These are phyloP conservation scores for Eurypyga helias DNA, from an alignment of 2,113 vertebrate species.

Conservation along the genomic window DNA sequence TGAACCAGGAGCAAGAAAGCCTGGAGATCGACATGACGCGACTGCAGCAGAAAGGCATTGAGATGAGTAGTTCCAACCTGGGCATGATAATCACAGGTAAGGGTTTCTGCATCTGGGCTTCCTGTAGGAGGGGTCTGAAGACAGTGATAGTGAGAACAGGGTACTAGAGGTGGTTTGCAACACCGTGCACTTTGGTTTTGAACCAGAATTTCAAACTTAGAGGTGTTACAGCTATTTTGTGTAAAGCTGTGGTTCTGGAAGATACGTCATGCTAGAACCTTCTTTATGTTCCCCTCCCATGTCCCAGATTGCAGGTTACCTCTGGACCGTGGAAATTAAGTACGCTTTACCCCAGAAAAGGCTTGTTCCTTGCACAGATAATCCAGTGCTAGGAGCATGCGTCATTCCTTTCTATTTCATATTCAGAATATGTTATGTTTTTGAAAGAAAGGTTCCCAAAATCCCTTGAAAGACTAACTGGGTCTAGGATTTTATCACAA, in stretches of 20 bases:
- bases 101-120: background rate
- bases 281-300: background rate
- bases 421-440: background rate
- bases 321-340: background rate
- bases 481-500: background rate
- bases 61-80: constrained; percentile 88
- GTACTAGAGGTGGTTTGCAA: background rate
- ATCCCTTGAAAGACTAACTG: background rate
- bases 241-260: background rate
- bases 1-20: constrained; percentile 91
- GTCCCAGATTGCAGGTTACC: background rate
- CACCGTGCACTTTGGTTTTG: accelerated
- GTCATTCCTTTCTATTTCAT: background rate
- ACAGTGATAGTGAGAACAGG: background rate
- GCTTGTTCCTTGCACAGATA: background rate
- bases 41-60: constrained; percentile 89
- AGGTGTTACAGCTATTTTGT: background rate
- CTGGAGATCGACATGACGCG: constrained; percentile 88
- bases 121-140: background rate
- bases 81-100: constrained; percentile 91
- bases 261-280: background rate
- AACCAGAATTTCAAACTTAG: background rate
- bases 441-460: background rate
- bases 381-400: background rate
- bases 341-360: background rate